These are phyloP conservation scores for Aeoliscus strigatus DNA, from an alignment of 2,797 vertebrate genomes.

Conservation along the genomic window DNA sequence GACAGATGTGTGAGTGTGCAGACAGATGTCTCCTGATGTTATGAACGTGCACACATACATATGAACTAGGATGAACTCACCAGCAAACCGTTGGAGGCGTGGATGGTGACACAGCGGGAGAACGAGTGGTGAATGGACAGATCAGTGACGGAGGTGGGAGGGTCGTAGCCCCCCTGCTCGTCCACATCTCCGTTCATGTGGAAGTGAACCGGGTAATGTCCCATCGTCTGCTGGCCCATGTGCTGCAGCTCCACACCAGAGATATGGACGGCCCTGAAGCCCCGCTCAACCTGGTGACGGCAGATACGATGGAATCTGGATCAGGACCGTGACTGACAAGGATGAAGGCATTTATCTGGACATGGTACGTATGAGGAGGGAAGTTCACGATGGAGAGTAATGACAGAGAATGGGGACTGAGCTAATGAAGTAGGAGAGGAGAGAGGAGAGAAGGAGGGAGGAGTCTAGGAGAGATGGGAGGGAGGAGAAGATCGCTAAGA, in stretches of 20 bases:
- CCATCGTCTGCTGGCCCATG: conserved; percentile 96
- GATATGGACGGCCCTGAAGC: conserved; percentile 84
- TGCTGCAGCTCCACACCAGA: conserved; percentile 87
- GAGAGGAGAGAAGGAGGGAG: neutral
- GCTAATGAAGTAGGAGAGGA: too few species aligned
- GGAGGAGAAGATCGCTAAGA: neutral
- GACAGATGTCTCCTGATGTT: too few species aligned
- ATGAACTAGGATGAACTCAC: conserved; percentile 36
- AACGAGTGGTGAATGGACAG: conserved; percentile 87
- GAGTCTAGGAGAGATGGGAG: neutral
- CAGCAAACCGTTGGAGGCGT: conserved; percentile 88
- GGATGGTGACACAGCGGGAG: conserved; percentile 84
- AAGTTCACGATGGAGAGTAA: too few species aligned
- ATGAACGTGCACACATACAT: neutral
- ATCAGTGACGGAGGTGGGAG: conserved; percentile 81
- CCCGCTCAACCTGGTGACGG: conserved; percentile 78
- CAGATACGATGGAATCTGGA: neutral
- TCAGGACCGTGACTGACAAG: too few species aligned
- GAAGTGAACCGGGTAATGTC: conserved; percentile 95
- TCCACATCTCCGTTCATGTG: conserved; percentile 94
- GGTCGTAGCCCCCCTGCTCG: conserved; percentile 83
- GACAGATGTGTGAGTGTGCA: too few species aligned
- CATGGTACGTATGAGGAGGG: too few species aligned
- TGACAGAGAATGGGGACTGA: neutral
- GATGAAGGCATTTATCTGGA: too few species aligned